Conservation (phyloP, 2,797 vertebrate genomes). For the Rhadinocentrus ornatus region DNA sequence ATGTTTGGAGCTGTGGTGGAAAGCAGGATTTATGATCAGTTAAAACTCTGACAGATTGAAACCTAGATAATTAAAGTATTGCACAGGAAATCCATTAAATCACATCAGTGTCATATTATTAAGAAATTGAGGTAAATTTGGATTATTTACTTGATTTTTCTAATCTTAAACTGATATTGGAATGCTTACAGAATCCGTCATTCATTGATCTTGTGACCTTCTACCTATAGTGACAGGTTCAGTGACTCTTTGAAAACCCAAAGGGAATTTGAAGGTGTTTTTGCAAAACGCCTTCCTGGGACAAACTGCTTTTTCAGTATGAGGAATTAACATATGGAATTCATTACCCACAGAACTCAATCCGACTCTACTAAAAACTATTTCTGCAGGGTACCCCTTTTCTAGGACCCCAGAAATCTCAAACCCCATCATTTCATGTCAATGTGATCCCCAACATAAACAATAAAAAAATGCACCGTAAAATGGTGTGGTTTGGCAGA, state of each 20-base stretch:
- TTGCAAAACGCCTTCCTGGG: neutral
- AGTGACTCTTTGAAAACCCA: neutral
- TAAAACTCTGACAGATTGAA: neutral
- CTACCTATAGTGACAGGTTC: neutral
- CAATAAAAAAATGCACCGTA: too few species aligned
- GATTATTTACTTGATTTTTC: neutral
- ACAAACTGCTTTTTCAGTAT: neutral
- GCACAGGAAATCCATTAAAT: neutral
- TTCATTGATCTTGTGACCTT: neutral
- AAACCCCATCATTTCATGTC: too few species aligned
- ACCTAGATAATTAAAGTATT: neutral
- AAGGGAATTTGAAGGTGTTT: neutral
- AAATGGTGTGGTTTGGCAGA: too few species aligned
- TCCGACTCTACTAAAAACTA: too few species aligned
- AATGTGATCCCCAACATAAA: too few species aligned
- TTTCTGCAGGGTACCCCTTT: too few species aligned
- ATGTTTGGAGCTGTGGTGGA: constrained; percentile 17
- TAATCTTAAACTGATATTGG: neutral
- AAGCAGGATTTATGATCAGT: constrained; percentile 15
- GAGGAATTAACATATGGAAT: neutral
- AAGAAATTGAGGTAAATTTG: neutral
- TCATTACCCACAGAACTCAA: neutral
- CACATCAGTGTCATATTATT: neutral
- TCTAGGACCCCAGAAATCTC: too few species aligned
- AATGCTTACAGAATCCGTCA: neutral